Evolutionary conservation across 2,113 vertebrate species (phyloP), one percentile per base, ranked within the genome.

Genomic region (Cheirogaleus medius): DNA sequence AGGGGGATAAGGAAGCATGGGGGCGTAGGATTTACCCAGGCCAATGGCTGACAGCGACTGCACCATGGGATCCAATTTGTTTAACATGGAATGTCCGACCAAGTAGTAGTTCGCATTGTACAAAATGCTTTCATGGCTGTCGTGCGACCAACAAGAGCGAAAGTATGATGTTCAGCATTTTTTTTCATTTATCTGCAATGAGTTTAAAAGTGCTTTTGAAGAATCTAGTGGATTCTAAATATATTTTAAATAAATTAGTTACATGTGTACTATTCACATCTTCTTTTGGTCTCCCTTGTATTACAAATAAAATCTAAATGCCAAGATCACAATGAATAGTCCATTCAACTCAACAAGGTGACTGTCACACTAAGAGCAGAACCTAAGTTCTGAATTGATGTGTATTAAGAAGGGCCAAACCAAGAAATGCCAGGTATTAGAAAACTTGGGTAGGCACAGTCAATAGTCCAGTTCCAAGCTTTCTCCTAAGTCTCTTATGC

Each of bases 211-310:
- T 69, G 92, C 66, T 54, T 96, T 98, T 98, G 96, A 98, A 98
- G 97, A 94, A 98, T 97, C 95, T 97, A 94, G 95, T 97, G 97
- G 94, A 98, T 97, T 98, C 97, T 97, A 95, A 95, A 97, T 95
- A 94, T 98, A 96, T 99, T 98, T 98, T 98, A 98, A 99, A 99
- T 99, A 99, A 99, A 99, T 99, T 99, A 99, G 98, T 99, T 98
- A 98, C 98, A 99, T 98, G 97, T 99, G 98, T 99, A 98, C 98
- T 98, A 98, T 98, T 98, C 98, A 99, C 98, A 98, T 98, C 98
- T 98, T 98, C 98, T 98, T 99, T 98, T 98, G 98, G 98, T 98
- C 98, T 99, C 98, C 98, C 98, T 99, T 98, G 98, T 98, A 99
- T 98, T 98, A 97, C 98, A 98, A 98, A 98, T 98, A 98, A 99